Percentiles rank a stretch among this genome's conserved stretches.
phyloP scores from a whole-genome alignment of 2,888 invertebrate species.

The Magallana nippona region DNA sequence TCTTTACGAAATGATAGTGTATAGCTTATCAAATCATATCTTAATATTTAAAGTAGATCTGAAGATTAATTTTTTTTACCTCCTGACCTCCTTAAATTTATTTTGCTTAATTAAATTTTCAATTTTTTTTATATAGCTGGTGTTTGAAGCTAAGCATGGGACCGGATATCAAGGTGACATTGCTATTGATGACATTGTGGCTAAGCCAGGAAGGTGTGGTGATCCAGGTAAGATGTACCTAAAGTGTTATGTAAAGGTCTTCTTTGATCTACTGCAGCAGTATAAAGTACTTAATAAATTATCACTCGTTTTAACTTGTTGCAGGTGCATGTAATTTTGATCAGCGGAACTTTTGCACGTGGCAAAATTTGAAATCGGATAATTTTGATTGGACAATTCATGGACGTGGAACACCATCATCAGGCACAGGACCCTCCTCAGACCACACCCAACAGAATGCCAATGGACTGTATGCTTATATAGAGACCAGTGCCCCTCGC shows the following conservation, averaged over 20 bases:
- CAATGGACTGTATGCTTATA: slow-evolving; percentile 68
- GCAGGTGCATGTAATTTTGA: slow-evolving; percentile 71
- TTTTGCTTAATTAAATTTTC: too few species aligned
- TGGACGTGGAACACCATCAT: slow-evolving; percentile 56
- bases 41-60: too few species aligned
- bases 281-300: too few species aligned
- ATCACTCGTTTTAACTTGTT: too few species aligned
- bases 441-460: slow-evolving; percentile 71
- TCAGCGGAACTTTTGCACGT: slow-evolving; percentile 62
- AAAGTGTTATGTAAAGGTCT: too few species aligned
- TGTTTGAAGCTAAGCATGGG: slow-evolving; percentile 70
- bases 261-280: too few species aligned
- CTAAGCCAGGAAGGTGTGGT: slow-evolving; percentile 71
- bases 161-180: slow-evolving; percentile 73
- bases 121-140: slow-evolving; percentile 60
- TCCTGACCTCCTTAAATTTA: too few species aligned
- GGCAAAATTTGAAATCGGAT: slow-evolving; percentile 67
- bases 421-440: slow-evolving; percentile 68
- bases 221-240: slow-evolving; percentile 53
- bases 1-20: too few species aligned
- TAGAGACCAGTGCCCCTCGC: slow-evolving; percentile 70
- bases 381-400: slow-evolving; percentile 74
- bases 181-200: slow-evolving; percentile 77
- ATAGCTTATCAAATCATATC: too few species aligned
- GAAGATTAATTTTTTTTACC: too few species aligned